Evolutionary conservation across 2,888 invertebrate genomes (phyloP).

Genomic region (Elmis aenea): DNA sequence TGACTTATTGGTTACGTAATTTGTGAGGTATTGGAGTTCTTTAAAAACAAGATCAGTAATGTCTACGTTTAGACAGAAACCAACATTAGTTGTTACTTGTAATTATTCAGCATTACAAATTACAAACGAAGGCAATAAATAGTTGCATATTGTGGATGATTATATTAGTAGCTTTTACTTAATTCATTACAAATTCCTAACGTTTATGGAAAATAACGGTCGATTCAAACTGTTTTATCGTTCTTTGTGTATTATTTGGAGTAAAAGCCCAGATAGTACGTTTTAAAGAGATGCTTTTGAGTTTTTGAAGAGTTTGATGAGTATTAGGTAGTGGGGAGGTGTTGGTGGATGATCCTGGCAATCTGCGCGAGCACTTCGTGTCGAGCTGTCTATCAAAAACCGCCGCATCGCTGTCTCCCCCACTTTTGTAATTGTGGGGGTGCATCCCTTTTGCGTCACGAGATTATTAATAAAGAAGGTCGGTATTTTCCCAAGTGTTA

Average conservation of each 20-base stretch:
- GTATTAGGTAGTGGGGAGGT: conserved; percentile 22
- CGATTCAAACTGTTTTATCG: background rate
- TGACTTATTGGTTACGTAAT: too few relatives aligned
- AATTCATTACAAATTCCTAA: too few relatives aligned
- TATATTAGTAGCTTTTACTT: too few relatives aligned
- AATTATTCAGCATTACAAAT: too few relatives aligned
- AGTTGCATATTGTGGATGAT: too few relatives aligned
- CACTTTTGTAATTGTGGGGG: conserved; percentile 19
- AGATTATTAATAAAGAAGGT: conserved; percentile 21
- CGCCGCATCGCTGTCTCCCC: conserved; percentile 16
- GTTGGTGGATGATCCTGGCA: conserved; percentile 32
- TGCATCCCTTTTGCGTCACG: conserved; percentile 17
- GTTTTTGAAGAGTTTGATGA: conserved; percentile 17
- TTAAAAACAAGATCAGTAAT: too few relatives aligned
- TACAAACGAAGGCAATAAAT: too few relatives aligned
- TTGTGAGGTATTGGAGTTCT: too few relatives aligned
- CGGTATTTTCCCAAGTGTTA: too few relatives aligned
- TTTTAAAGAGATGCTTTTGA: conserved; percentile 15
- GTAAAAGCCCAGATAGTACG: conserved; percentile 17
- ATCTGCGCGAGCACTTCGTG: conserved; percentile 29
- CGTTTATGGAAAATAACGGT: background rate
- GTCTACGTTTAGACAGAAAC: too few relatives aligned
- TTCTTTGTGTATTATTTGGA: conserved; percentile 10
- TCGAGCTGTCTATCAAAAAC: conserved; percentile 30
- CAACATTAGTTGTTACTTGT: too few relatives aligned